These are phyloP conservation scores for Luidia sarsii DNA, from an alignment of 53 echinoderm and acorn worm species.

Conservation along the genomic window DNA sequence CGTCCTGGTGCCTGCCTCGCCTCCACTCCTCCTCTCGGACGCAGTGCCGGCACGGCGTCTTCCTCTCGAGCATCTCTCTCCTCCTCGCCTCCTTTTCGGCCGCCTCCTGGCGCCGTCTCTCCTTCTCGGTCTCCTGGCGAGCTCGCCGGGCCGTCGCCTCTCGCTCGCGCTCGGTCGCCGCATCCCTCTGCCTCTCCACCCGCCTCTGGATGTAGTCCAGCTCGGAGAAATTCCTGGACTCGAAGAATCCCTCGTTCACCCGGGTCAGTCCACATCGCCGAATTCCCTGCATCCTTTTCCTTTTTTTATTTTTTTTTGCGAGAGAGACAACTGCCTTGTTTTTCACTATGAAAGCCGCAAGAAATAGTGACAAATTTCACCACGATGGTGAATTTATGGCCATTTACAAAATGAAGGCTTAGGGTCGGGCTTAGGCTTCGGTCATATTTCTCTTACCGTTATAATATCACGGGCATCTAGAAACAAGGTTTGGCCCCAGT, in stretches of 20 bases:
- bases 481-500: too few species aligned
- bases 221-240: constrained; percentile 58
- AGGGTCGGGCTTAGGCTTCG: too few species aligned
- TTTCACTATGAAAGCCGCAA: too few species aligned
- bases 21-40: neutral
- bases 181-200: constrained; percentile 7
- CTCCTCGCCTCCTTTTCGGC: neutral
- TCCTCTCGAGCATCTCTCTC: neutral
- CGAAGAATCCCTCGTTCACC: constrained; percentile 59
- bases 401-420: too few species aligned
- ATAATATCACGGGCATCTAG: too few species aligned
- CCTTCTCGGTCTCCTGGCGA: neutral
- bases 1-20: constrained; percentile 8
- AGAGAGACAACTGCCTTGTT: too few species aligned
- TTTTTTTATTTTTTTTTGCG: too few species aligned
- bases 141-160: neutral
- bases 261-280: constrained; percentile 57
- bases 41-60: constrained; percentile 2
- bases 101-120: neutral
- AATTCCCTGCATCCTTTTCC: neutral
- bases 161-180: constrained; percentile 1
- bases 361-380: too few species aligned
- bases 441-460: too few species aligned
- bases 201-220: constrained; percentile 54
- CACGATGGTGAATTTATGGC: too few species aligned